Percentiles rank a stretch among this genome's conserved stretches.
Evolutionary conservation across 2,888 invertebrate species (phyloP).

Genomic region (Drosophila pullipes): DNA sequence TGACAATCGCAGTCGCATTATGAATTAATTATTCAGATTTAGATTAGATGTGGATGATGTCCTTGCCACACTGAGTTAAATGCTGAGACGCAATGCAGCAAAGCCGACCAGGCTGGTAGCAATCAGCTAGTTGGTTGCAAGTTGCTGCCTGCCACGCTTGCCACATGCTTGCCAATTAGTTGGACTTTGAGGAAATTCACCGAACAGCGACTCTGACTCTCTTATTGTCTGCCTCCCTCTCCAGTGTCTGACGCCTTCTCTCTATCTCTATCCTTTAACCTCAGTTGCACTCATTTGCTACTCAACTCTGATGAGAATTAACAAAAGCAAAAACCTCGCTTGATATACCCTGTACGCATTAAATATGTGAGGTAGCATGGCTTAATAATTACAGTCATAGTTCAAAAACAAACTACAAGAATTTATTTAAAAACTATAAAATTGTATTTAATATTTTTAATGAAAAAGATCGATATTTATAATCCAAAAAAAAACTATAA

Average conservation of each 20-base stretch:
- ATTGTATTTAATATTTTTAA: background rate
- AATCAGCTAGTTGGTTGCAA: slow-evolving; percentile 22
- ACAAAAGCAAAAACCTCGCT: slow-evolving; percentile 58
- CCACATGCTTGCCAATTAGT: slow-evolving; percentile 44
- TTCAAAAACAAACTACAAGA: background rate
- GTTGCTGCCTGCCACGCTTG: slow-evolving; percentile 13
- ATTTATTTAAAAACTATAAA: background rate
- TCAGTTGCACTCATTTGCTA: slow-evolving; percentile 54
- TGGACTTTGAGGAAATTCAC: slow-evolving; percentile 30
- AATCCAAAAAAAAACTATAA: background rate
- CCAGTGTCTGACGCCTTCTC: background rate
- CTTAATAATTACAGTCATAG: background rate
- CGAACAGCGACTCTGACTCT: slow-evolving; percentile 5
- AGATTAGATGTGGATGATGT: background rate
- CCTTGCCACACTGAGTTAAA: background rate
- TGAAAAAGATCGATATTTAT: no score
- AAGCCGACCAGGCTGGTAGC: slow-evolving; percentile 7
- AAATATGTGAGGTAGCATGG: background rate
- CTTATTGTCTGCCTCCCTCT: background rate
- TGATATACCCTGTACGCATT: slow-evolving; percentile 9
- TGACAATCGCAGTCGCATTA: background rate
- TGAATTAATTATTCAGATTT: background rate
- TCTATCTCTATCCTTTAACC: slow-evolving; percentile 3
- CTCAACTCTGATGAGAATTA: slow-evolving; percentile 67
- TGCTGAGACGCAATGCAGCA: background rate